Percentiles rank a stretch among this genome's conserved stretches.
Conservation (phyloP, 2,113 vertebrate genomes). For the Ibidorhyncha struthersii region DNA sequence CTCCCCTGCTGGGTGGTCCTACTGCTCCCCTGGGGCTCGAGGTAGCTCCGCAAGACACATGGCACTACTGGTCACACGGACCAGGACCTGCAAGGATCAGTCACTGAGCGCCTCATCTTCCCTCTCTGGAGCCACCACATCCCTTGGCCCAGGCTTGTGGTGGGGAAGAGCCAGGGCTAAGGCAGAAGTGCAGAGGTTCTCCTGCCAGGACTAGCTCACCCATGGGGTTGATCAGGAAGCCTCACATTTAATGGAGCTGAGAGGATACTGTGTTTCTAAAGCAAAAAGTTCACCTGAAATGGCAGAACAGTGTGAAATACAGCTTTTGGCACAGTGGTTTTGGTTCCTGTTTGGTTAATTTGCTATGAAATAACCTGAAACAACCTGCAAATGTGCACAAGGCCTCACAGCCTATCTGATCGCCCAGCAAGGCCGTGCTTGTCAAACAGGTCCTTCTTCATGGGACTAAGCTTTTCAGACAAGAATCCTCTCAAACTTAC, state of each 20-base stretch:
- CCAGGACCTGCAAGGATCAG: not conserved
- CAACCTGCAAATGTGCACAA: not conserved
- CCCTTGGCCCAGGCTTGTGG: not conserved
- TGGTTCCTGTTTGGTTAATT: not conserved
- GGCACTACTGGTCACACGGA: not conserved
- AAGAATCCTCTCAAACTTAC: not conserved
- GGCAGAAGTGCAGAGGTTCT: no score
- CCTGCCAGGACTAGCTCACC: not conserved
- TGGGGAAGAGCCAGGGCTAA: not conserved
- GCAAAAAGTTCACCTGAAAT: not conserved
- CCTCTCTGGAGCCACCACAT: not conserved
- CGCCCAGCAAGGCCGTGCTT: not conserved
- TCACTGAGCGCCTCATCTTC: accelerated
- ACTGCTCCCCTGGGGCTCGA: not conserved
- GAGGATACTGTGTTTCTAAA: not conserved
- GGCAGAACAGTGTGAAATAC: not conserved
- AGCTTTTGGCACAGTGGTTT: not conserved
- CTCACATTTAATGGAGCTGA: not conserved
- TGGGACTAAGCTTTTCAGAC: not conserved
- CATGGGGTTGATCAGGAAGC: not conserved
- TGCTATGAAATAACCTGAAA: not conserved
- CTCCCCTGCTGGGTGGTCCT: not conserved
- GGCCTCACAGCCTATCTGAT: not conserved
- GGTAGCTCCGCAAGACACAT: accelerated
- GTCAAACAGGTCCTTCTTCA: not conserved